These are phyloP conservation scores for Okamejei kenojei DNA, from an alignment of 2,797 vertebrate species.

Conservation along the genomic window DNA sequence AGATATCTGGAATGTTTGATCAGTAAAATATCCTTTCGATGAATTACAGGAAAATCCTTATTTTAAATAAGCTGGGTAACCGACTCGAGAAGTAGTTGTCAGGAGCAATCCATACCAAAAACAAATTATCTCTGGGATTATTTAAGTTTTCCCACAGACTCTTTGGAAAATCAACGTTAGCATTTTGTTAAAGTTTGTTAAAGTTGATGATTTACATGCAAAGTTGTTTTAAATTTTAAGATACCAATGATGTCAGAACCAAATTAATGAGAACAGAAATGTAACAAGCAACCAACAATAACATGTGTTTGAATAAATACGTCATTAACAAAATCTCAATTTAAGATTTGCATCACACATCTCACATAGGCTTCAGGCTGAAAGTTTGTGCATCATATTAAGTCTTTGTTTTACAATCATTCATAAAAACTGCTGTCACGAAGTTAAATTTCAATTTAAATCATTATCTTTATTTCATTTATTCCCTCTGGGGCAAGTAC, in stretches of 20 bases:
- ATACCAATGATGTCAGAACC: not conserved
- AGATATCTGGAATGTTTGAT: not conserved
- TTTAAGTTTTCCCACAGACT: not conserved
- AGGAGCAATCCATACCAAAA: not conserved
- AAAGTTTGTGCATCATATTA: not conserved
- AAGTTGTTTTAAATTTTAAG: not conserved
- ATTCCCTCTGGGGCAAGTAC: not conserved
- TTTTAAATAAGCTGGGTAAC: not conserved
- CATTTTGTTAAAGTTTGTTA: not conserved
- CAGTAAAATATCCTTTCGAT: not conserved
- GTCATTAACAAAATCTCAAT: not conserved
- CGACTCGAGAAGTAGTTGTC: not conserved
- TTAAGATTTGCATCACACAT: not conserved
- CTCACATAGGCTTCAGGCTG: not conserved
- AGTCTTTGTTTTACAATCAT: not conserved
- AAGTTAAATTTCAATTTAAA: constrained; percentile 14
- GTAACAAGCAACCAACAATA: not conserved
- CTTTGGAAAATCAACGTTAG: not conserved
- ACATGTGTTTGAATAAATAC: not conserved
- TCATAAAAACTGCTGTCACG: not conserved
- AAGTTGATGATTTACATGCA: not conserved
- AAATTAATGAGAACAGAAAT: not conserved
- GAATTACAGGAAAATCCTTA: not conserved
- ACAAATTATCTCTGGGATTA: not conserved
- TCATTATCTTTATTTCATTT: not conserved